Percentiles rank a stretch among this genome's conserved stretches.
Conservation (phyloP, 2,888 invertebrate species). For the Lasiommata megera region DNA sequence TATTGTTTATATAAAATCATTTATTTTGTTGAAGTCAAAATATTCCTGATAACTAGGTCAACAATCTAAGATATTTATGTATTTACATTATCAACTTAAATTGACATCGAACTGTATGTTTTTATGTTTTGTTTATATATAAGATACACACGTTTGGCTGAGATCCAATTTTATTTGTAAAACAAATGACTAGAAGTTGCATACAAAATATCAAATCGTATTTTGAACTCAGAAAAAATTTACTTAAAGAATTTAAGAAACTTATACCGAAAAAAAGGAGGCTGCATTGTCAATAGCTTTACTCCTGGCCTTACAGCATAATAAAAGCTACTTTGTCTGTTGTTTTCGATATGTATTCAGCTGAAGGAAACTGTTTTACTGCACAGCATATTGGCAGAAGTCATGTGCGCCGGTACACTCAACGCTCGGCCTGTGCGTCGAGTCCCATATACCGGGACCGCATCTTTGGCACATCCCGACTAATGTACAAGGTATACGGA, state of each 20-base stretch:
- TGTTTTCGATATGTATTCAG: background rate
- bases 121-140: background rate
- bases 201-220: background rate
- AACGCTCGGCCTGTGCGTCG: conserved; percentile 92
- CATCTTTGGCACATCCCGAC: conserved; percentile 93
- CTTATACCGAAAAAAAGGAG: too few relatives aligned
- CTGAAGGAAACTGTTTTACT: conserved; percentile 38
- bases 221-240: background rate
- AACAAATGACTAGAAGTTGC: background rate
- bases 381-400: conserved; percentile 68
- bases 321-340: too few relatives aligned
- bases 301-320: too few relatives aligned
- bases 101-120: background rate
- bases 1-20: background rate
- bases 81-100: background rate
- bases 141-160: background rate
- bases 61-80: background rate
- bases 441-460: conserved; percentile 97
- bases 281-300: too few relatives aligned
- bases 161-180: background rate
- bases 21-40: background rate
- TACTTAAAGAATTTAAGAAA: too few relatives aligned
- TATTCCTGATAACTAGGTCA: too few relatives aligned
- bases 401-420: conserved; percentile 90
- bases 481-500: conserved; percentile 93